These are phyloP conservation scores for Arion vulgaris DNA, from an alignment of 1,140 invertebrate species.

Conservation along the genomic window DNA sequence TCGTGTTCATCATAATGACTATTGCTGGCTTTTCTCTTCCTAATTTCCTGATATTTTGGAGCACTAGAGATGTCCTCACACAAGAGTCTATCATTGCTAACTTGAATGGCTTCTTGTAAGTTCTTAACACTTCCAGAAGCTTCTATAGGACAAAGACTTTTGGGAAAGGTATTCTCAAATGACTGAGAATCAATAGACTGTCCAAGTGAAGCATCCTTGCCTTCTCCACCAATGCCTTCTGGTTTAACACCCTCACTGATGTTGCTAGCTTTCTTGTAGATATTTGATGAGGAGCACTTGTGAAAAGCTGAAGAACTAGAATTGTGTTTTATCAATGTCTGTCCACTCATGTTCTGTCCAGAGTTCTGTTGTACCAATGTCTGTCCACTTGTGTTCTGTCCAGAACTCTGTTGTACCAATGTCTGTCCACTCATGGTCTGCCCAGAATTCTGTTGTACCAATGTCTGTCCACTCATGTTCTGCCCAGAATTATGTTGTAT, in stretches of 20 bases:
- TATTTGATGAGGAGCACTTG: conserved; percentile 18
- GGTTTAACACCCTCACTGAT: background rate
- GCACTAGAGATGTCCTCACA: background rate
- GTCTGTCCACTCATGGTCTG: too few species aligned
- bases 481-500: too few species aligned
- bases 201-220: background rate
- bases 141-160: background rate
- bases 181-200: background rate
- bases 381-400: too few species aligned
- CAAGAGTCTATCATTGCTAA: background rate
- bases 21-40: conserved; percentile 11
- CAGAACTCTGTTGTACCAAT: too few species aligned
- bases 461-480: too few species aligned
- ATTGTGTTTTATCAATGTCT: conserved; percentile 13
- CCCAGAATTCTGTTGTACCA: too few species aligned
- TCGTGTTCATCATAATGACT: background rate
- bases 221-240: background rate
- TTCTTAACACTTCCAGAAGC: background rate
- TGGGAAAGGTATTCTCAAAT: background rate
- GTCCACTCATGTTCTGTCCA: background rate
- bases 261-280: background rate
- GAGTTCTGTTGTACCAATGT: too few species aligned
- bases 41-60: background rate
- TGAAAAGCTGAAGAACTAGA: conserved; percentile 23
- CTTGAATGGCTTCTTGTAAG: background rate